Base-by-base conservation (phyloP, 2,888 invertebrate genomes). In the Phania funesta region DNA sequence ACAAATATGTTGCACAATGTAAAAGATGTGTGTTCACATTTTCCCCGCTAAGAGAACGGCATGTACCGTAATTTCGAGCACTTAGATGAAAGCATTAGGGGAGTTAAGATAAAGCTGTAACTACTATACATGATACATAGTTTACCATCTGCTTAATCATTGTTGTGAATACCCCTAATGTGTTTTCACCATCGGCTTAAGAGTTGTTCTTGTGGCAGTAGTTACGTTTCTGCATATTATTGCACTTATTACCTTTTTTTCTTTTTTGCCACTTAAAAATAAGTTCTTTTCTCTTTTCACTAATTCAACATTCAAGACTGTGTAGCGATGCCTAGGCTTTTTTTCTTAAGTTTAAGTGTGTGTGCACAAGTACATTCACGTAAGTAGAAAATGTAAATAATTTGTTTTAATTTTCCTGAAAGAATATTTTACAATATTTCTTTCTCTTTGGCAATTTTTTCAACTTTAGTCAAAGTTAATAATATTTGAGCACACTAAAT, bases 401-500 rank as follows among this genome's bases (percentile, higher is more conserved):
- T n/a, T 41, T 62, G n/a, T 29, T 41, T 1, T 52, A 26, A 20
- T 41, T 50, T 52, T 60, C 16, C 13, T 60, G 3, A 18, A 60
- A 60, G 38, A 62, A 46, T 18, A 64, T 60, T 60, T 60, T 60
- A 22, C 22, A 11, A 38, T 20, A 8, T 38, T 41, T 50, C 24
- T 52, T 26, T 52, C 44, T 29, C 41, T 67, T 74, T 75, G 3
- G 11, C 13, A 60, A 76, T 32, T 58, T 46, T 56, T 20, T 7
- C 29, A 50, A 20, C 22, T 38, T 48, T 5, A 60, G 29, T 50
- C 3, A 64, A 74, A 46, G 46, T 54, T 35, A 76, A 76, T 67
- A 67, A 60, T 50, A 44, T 58, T 58, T 44, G 50, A 29, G 16
- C 24, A 50, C 50, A 50, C 22, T 65, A 50, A 67, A 76, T 60